Base-by-base conservation (phyloP, 1,140 invertebrate genomes). In the Propsilocerus akamusi region DNA sequence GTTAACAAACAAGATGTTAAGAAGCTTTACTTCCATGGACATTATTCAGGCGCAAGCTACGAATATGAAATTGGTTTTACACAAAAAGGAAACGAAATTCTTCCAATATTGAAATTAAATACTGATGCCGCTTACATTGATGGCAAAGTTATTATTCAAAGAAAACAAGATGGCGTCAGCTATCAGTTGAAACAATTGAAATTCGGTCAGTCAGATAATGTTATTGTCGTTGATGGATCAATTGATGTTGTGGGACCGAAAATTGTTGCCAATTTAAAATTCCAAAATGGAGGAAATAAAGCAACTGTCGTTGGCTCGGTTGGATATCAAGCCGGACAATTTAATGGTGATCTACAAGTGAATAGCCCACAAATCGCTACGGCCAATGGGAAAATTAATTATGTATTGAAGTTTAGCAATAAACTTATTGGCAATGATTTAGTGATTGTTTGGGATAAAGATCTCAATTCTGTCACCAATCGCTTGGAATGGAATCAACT, bases 361-460 rank as follows among this genome's bases (percentile, higher is more conserved):
- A 48, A 48, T 7, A 26, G n/a, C n/a, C 17, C n/a, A 2, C 11
- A 26, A 12, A 50, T 17, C 11, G 4, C 25, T 17, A 26, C 22
- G 25, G 49, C 49, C 5, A 50, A 50, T 26, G 49, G 49, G 6
- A 37, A 37, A 26, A 4, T 77, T 3, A 59, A 71, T 3, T 74
- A 68, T 53, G 67, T 72, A 11, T 54, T 65, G 6, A 62, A 67
- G 22, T 56, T 49, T 20, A 50, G 57, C 5, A 41, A 54, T 25
- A 52, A 57, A 4, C 50, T 55, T 0, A 54, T 61, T 4, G 56
- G 72, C 30, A 75, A 72, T 28, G 65, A 70, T 37, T 55, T 82
- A 2, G 63, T 73, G 11, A 53, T 83, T 5, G 63, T 72, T 20
- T 77, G 82, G 56, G 78, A 80, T 7, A 57, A 66, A 1, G 77